Percentiles rank a stretch among this genome's conserved stretches.
These are phyloP conservation scores for Magallana gigas DNA, from an alignment of 1,140 invertebrate genomes.

Conservation along the genomic window DNA sequence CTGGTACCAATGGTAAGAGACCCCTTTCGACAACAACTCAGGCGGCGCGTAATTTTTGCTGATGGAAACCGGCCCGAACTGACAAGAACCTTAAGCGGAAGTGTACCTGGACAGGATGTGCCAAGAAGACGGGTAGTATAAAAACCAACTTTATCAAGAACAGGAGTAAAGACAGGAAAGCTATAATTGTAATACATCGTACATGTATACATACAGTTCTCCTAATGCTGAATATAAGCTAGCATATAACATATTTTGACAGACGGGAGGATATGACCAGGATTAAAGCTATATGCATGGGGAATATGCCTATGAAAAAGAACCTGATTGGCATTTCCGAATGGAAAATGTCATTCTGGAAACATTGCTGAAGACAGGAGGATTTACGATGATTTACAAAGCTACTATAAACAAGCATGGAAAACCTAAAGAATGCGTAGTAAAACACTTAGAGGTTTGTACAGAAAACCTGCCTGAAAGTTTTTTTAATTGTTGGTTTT, in stretches of 20 bases:
- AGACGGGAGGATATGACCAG: conserved; percentile 32
- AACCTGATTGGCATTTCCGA: conserved; percentile 27
- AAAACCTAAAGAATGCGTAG: conserved; percentile 40
- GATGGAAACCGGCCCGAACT: background rate
- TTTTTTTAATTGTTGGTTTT: too few relatives aligned
- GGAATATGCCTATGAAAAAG: conserved; percentile 1
- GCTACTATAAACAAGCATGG: conserved; percentile 30
- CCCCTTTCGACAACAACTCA: background rate
- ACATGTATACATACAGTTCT: background rate
- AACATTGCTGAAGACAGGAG: conserved; percentile 48
- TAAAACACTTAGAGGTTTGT: conserved; percentile 51
- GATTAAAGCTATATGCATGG: conserved; percentile 35
- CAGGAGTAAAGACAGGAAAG: background rate
- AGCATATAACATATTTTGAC: background rate
- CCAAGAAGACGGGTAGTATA: background rate
- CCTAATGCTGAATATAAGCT: too few relatives aligned
- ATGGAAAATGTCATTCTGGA: conserved; percentile 47
- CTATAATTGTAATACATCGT: background rate
- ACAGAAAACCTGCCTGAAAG: background rate
- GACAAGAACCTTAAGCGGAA: background rate
- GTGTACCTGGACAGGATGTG: background rate
- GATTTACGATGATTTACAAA: conserved; percentile 59
- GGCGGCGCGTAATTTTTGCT: background rate
- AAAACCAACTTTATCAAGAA: background rate
- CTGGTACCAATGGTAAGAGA: background rate